These are phyloP conservation scores for Papilio machaon DNA, from an alignment of 1,140 invertebrate genomes.

Conservation along the genomic window DNA sequence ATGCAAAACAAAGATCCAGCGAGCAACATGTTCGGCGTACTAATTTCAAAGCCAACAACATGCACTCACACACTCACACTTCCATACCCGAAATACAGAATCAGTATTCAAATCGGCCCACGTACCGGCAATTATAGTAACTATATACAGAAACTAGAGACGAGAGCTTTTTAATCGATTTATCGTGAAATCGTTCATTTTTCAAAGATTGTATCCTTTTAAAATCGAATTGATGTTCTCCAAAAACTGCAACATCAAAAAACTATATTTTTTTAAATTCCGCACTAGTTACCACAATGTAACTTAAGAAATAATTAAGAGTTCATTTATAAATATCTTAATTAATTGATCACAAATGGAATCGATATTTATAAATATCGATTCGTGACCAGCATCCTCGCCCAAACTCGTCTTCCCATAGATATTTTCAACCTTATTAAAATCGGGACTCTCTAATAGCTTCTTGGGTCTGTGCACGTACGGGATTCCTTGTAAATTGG, in stretches of 20 bases:
- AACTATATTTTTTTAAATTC: background rate
- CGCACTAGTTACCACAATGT: too few species aligned
- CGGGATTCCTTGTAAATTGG: constrained; percentile 74
- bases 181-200: background rate
- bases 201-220: background rate
- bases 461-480: constrained; percentile 66
- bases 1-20: constrained; percentile 49
- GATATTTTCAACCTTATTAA: constrained; percentile 45
- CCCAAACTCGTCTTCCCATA: background rate
- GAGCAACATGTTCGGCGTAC: constrained; percentile 55
- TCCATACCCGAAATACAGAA: constrained; percentile 60
- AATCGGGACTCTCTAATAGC: constrained; percentile 54
- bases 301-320: too few species aligned
- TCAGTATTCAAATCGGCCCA: constrained; percentile 60
- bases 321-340: background rate
- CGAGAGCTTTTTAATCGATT: background rate
- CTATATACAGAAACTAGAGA: constrained; percentile 38
- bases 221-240: background rate
- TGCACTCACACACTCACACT: constrained; percentile 61
- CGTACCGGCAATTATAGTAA: constrained; percentile 62
- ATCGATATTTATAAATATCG: background rate
- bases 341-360: background rate
- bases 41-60: constrained; percentile 63
- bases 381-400: background rate
- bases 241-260: background rate